Conservation (phyloP, 35 echinoderm and acorn worm species). For the Ptychodera flava region DNA sequence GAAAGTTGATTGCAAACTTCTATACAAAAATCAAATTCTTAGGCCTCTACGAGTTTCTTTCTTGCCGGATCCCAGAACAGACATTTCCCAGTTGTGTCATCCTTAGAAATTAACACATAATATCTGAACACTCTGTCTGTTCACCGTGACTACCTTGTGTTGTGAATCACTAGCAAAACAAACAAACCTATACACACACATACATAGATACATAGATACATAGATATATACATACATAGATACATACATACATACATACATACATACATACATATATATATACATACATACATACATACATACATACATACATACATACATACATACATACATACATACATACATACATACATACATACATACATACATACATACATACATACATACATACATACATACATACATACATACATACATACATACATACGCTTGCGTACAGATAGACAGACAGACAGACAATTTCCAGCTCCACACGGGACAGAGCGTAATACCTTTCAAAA, state of each 20-base stretch:
- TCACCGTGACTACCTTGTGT: too few species aligned
- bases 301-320: neutral
- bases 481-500: too few species aligned
- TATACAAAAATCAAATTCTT: too few species aligned
- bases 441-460: neutral
- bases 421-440: neutral
- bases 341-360: slow-evolving; percentile 2
- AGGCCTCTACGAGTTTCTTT: too few species aligned
- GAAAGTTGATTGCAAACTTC: too few species aligned
- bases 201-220: neutral
- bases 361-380: slow-evolving; percentile 2
- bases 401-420: slow-evolving; percentile 2
- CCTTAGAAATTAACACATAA: too few species aligned
- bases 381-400: slow-evolving; percentile 2
- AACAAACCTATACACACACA: neutral
- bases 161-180: neutral
- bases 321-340: neutral
- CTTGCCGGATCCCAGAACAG: too few species aligned
- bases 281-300: slow-evolving; percentile 2
- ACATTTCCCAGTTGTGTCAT: too few species aligned
- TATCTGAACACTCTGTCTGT: too few species aligned
- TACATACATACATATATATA: neutral
- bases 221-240: neutral
- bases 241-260: neutral
- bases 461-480: too few species aligned